Conservation (phyloP, 1,140 invertebrate species). For the Nautilus pompilius region DNA sequence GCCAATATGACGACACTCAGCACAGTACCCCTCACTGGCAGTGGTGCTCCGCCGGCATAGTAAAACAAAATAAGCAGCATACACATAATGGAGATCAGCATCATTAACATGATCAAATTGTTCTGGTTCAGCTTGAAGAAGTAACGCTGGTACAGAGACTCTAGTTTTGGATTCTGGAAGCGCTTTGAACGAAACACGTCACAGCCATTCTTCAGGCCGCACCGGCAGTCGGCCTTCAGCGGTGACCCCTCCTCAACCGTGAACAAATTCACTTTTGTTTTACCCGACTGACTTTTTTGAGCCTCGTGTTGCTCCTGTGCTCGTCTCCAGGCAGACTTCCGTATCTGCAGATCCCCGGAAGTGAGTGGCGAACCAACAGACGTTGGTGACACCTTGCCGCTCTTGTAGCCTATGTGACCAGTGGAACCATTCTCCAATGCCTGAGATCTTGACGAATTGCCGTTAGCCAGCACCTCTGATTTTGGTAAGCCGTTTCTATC, state of each 20-base stretch:
- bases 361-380: constrained; percentile 3
- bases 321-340: constrained; percentile 44
- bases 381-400: constrained; percentile 22
- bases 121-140: constrained; percentile 89
- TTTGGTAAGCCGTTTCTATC: too few species aligned
- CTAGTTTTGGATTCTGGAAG: constrained; percentile 58
- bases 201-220: constrained; percentile 9
- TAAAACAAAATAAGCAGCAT: constrained; percentile 61
- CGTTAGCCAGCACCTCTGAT: too few species aligned
- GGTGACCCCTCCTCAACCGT: constrained; percentile 10
- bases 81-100: constrained; percentile 69
- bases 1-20: constrained; percentile 48
- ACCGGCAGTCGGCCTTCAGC: not conserved
- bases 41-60: constrained; percentile 43
- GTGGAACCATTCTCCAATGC: too few species aligned
- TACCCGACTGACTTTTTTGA: constrained; percentile 8
- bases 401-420: too few species aligned
- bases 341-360: constrained; percentile 10
- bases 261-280: constrained; percentile 16
- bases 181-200: constrained; percentile 36
- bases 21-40: constrained; percentile 37
- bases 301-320: constrained; percentile 34
- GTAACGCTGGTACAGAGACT: constrained; percentile 87
- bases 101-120: constrained; percentile 80
- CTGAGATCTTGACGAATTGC: too few species aligned